These are phyloP conservation scores for Melanaphis sacchari DNA, from an alignment of 1,140 invertebrate species.

Conservation along the genomic window DNA sequence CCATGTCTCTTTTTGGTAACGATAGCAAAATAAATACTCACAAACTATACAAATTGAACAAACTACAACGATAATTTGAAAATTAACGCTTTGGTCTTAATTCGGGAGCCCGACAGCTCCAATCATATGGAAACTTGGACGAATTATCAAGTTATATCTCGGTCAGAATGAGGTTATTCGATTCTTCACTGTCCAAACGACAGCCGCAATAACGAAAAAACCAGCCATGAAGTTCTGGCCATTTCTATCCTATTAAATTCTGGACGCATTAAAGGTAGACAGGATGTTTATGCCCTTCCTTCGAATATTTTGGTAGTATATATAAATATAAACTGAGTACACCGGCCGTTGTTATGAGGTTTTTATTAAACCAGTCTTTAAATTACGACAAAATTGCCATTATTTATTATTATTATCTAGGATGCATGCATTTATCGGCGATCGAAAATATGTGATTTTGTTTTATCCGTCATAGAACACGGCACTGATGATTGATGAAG, in stretches of 20 bases:
- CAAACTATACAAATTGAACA: not conserved
- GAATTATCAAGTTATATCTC: not conserved
- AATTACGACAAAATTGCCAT: too few relatives aligned
- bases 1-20: not conserved
- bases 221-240: not conserved
- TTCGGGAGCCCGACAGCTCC: not conserved
- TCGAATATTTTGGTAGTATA: too few relatives aligned
- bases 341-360: too few relatives aligned
- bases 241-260: not conserved
- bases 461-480: too few relatives aligned
- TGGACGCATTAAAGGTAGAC: not conserved
- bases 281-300: not conserved
- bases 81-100: not conserved
- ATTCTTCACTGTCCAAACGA: not conserved
- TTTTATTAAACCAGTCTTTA: too few relatives aligned
- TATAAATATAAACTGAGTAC: too few relatives aligned
- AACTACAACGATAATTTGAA: not conserved
- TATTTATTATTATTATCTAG: too few relatives aligned
- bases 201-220: not conserved
- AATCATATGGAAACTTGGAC: not conserved
- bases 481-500: too few relatives aligned
- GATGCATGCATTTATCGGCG: too few relatives aligned
- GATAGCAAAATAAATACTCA: not conserved
- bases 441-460: too few relatives aligned
- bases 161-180: not conserved